Evolutionary conservation across 2,888 invertebrate species (phyloP).

Genomic region (Amiota communis): DNA sequence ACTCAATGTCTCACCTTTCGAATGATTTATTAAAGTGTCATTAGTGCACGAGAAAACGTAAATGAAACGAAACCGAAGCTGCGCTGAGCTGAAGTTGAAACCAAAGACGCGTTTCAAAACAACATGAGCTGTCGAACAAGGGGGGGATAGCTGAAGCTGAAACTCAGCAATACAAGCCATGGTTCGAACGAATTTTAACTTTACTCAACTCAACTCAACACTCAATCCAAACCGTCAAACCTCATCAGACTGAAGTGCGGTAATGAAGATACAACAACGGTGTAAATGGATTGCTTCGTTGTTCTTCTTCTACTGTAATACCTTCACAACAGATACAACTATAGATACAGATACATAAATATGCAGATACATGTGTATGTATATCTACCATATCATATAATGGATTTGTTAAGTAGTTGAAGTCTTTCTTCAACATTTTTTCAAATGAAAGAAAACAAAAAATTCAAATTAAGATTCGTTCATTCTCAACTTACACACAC

Average conservation of each 20-base stretch:
- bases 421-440: conserved; percentile 33
- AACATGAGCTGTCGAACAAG: conserved; percentile 3
- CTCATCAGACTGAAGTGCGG: conserved; percentile 51
- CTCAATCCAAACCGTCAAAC: conserved; percentile 11
- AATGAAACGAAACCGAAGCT: conserved; percentile 64
- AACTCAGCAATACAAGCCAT: not conserved
- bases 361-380: too few species aligned
- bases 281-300: conserved; percentile 42
- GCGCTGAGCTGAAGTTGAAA: conserved; percentile 20
- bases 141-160: not conserved
- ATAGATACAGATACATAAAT: too few species aligned
- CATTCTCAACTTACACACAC: not conserved
- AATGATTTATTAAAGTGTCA: conserved; percentile 72
- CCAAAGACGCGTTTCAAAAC: not conserved
- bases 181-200: conserved; percentile 36
- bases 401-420: conserved; percentile 68
- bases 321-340: too few species aligned
- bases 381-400: conserved; percentile 53
- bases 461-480: conserved; percentile 23
- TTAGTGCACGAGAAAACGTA: conserved; percentile 65
- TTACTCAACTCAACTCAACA: conserved; percentile 25
- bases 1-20: conserved; percentile 71
- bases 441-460: not conserved
- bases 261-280: conserved; percentile 64
- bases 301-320: too few species aligned